phyloP scores from a whole-genome alignment of 2,113 vertebrate species.

The Piliocolobus tephrosceles region DNA sequence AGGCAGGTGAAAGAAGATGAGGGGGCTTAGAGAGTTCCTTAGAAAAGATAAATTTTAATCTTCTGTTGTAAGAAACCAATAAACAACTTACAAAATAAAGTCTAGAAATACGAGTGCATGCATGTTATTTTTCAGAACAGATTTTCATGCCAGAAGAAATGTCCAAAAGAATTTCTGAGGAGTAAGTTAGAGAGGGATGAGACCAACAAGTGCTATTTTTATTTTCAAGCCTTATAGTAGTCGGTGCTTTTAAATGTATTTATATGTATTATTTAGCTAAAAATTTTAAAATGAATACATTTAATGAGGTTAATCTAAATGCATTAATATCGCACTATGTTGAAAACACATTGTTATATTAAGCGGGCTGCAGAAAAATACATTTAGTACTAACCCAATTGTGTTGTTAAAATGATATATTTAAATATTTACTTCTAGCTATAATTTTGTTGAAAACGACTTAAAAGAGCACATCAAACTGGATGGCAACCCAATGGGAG shows the following conservation, averaged over 20 bases:
- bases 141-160: neutral
- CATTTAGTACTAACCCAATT: neutral
- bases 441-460: neutral
- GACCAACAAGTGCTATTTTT: neutral
- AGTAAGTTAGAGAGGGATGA: neutral
- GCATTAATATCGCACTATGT: neutral
- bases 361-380: neutral
- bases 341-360: neutral
- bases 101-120: neutral
- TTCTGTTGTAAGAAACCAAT: neutral
- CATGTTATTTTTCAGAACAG: neutral
- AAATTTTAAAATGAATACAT: neutral
- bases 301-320: neutral
- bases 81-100: neutral
- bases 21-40: neutral
- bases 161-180: neutral
- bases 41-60: neutral
- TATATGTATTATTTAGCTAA: neutral
- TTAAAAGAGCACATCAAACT: neutral
- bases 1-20: neutral
- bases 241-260: neutral
- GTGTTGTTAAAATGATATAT: neutral
- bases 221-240: neutral
- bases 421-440: neutral
- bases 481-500: neutral